Base-by-base conservation (phyloP, 2,797 vertebrate species). In the Lepilemur septentrionalis region DNA sequence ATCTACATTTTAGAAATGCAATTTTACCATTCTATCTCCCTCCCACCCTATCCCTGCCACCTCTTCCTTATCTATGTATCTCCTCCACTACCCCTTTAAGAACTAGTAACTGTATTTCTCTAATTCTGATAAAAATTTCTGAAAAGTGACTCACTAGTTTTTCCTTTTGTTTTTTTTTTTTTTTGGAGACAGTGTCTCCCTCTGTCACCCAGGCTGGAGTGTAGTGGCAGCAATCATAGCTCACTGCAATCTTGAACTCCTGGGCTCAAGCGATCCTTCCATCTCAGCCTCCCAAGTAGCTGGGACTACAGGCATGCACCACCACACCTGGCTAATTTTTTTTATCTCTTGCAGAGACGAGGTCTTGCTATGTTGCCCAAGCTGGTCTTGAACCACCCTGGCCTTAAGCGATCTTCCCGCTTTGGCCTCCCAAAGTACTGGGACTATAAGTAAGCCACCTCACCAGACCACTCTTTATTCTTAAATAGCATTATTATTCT, bases 111-210 rank as follows among this genome's bases (percentile, higher is more conserved):
- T 94, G 7, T 38, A 80, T 80, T 93, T 89, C 88, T 78, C 35
- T 55, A 91, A 80, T 85, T 93, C 43, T 95, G 32, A 85, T 63
- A 80, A 8, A 57, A 59, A 78, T 69, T 80, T 83, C 41, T 88
- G 32, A 83, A 73, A 84, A 84, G 28, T 57, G 38, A 78, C 52
- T 84, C 43, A 88, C 41, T 82, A 57, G 20, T 57, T 22, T 57
- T 57, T 57, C 22, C 55, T 57, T 57, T 10, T 55, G 23, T 20
- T 55, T 57, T 9, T 23, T 55, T 61, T 63, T 63, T 30, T 63
- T 63, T 63, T 32, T 63, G 30, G 30, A 63, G 61, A 32, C 14
- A 32, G 61, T 30, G 14, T 32, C 13, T 63, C 63, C 17, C 32
- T 65, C 63, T 65, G 32, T 65, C 8, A 65, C 63, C 32, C 32